Evolutionary conservation across 2,113 vertebrate genomes (phyloP).

Genomic region (Todiramphus saurophagus): DNA sequence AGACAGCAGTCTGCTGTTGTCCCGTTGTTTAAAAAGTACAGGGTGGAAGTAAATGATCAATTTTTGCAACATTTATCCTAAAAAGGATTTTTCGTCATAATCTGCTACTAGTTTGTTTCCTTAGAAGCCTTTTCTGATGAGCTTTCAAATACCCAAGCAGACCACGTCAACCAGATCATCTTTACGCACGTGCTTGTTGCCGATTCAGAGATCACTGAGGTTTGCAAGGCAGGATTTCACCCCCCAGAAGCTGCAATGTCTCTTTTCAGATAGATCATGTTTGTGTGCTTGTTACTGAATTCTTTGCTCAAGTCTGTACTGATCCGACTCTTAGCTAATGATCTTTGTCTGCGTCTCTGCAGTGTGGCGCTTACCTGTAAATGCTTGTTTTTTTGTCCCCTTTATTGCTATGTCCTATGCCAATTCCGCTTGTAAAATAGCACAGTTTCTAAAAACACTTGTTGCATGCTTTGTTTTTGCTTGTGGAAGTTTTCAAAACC

Average conservation of each 20-base stretch:
- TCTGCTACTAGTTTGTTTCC: neutral
- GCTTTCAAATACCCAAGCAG: neutral
- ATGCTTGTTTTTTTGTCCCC: neutral
- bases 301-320: neutral
- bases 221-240: neutral
- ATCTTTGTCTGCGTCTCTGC: neutral
- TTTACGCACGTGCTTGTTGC: neutral
- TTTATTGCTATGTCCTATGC: neutral
- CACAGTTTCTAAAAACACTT: neutral
- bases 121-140: neutral
- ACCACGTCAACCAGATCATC: neutral
- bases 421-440: neutral
- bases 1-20: neutral
- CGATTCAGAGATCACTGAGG: no score
- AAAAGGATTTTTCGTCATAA: neutral
- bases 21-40: neutral
- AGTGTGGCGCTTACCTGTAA: neutral
- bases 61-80: neutral
- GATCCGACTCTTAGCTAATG: neutral
- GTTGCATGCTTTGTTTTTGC: neutral
- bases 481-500: neutral
- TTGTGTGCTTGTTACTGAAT: neutral
- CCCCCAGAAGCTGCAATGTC: no score
- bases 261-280: neutral
- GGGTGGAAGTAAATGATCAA: neutral